Base-by-base conservation (phyloP, 2,797 vertebrate species). In the Oreochromis mossambicus region DNA sequence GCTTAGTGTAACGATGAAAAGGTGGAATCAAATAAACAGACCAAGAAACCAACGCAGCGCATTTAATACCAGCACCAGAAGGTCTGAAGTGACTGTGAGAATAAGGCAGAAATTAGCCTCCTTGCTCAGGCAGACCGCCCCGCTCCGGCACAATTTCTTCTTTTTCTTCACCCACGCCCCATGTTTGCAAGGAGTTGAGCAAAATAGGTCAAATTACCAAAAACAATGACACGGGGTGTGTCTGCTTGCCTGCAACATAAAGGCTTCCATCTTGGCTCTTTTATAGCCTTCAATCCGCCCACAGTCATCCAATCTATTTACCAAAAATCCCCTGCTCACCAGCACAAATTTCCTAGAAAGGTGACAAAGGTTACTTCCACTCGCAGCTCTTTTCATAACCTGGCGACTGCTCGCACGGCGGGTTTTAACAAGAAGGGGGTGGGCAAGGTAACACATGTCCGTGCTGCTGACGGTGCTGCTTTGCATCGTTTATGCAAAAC, bases 171-270 rank as follows among this genome's bases (percentile, higher is more conserved):
- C 92, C 91, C 83, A 79, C 85, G 63, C 56, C 77, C 87, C 36
- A 38, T 84, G 84, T 84, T 75, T 50, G 90, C 70, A 68, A 87
- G 81, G 86, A 89, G 84, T 80, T 46, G 79, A 83, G 88, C 87
- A 88, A 95, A 95, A 95, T 95, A 92, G 96, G 95, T 96, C 95
- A 95, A 75, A 91, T 92, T 94, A 94, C 93, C 92, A 91, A 93
- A 95, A 95, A 94, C 92, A 91, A 93, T 92, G 88, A 84, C 87
- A 84, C 3, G 29, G 91, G 88, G 88, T 79, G 91, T 85, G 87
- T 87, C 91, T 86, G 83, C 36, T n/a, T 48, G 90, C 36, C 83
- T 78, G 80, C 68, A 79, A 87, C 85, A 61, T 78, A 89, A 86
- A 19, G 70, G 83, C 63, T 52, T 83, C 52, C 75, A 78, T 84